Evolutionary conservation across 2,113 vertebrate genomes (phyloP), one percentile per base, ranked within the genome.

Genomic region (Sander vitreus): DNA sequence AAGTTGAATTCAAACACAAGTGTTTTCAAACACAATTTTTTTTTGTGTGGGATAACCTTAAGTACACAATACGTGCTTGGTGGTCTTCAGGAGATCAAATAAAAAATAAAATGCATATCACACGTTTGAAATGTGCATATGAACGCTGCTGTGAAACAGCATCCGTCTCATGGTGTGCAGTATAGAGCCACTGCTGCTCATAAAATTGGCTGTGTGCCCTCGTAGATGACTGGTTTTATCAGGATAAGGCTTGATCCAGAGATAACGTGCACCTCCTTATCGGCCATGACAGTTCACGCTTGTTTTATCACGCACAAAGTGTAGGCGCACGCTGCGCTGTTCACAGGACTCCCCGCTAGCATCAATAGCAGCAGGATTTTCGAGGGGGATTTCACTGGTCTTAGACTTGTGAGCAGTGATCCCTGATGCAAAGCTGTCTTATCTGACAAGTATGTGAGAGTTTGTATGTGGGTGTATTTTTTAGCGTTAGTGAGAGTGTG

Each of bases 191-290:
- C 80, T 57, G 72, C 79, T 79, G 85, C 53, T 76, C 83, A 30
- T 84, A 55, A 88, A 84, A 90, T 43, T 86, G 83, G 74, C 86
- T 85, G 68, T 25, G n/a, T 59, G 77, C 53, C 86, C 86, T 85
- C 78, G 53, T 59, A 85, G 81, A 77, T 83, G 88, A 83, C 82
- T 81, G 80, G 21, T 87, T 90, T 89, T 87, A 91, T 92, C 85
- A 80, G 71, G 82, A 89, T 88, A 60, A 90, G 73, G 77, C 75
- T 74, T 85, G 88, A 92, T 90, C 81, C 84, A 43, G 45, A 92
- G 89, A 92, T 92, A 85, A 91, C 90, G 89, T 86, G 72, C 53
- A 51, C 80, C 78, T 88, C 81, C 85, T 92, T 89, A 93, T 93
- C 85, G 33, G 75, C 67, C 82, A 47, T 85, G 89, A 87, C 89